phyloP scores from a whole-genome alignment of 2,888 invertebrate genomes.

The Rotaria socialis region DNA sequence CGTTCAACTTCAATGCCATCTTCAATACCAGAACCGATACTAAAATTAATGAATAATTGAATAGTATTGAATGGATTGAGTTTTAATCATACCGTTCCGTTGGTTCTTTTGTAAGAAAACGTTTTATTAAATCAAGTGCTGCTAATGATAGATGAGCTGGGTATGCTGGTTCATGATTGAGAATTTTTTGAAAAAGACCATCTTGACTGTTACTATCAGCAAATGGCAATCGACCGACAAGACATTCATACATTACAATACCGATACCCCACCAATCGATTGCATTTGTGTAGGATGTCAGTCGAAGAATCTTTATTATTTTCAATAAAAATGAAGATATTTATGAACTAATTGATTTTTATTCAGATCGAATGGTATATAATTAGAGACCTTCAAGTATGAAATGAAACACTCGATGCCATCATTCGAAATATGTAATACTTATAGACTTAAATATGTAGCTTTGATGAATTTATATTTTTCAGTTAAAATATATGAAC shows the following conservation, averaged over 20 bases:
- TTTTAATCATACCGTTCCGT: not conserved
- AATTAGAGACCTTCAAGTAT: too few species aligned
- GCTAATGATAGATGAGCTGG: not conserved
- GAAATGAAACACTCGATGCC: too few species aligned
- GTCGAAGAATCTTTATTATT: not conserved
- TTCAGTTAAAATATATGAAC: too few species aligned
- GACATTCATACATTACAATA: constrained; percentile 66
- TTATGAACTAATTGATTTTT: too few species aligned
- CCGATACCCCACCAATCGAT: constrained; percentile 69
- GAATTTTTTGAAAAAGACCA: constrained; percentile 43
- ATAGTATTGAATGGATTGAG: not conserved
- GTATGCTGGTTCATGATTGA: constrained; percentile 23
- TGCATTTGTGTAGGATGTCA: constrained; percentile 61
- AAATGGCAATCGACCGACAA: constrained; percentile 63
- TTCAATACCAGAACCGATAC: constrained; percentile 52
- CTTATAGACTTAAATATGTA: too few species aligned
- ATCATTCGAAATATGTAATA: too few species aligned
- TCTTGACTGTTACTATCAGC: constrained; percentile 29
- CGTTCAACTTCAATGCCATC: constrained; percentile 64
- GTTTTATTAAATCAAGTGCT: constrained; percentile 13
- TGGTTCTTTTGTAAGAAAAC: constrained; percentile 43
- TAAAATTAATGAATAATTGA: not conserved
- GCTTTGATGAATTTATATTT: too few species aligned
- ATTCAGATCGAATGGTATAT: too few species aligned
- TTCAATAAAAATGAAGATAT: too few species aligned